Percentiles rank a stretch among this genome's conserved stretches.
These are phyloP conservation scores for Oreochromis niloticus DNA, from an alignment of 2,113 vertebrate species.

Conservation along the genomic window DNA sequence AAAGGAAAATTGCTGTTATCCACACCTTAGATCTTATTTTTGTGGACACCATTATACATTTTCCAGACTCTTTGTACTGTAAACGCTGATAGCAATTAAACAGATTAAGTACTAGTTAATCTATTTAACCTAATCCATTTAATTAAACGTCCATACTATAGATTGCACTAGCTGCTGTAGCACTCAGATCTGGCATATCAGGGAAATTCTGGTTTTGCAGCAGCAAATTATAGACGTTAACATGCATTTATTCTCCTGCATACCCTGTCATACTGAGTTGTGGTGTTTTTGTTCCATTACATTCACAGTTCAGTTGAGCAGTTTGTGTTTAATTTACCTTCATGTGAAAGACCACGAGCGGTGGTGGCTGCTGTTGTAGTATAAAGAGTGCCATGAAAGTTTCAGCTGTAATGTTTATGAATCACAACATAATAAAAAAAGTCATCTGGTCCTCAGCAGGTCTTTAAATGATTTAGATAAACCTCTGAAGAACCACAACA, in stretches of 20 bases:
- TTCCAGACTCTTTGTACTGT: not conserved
- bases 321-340: not conserved
- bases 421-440: not conserved
- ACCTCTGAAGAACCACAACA: not conserved
- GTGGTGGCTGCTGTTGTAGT: not conserved
- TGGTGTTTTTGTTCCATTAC: not conserved
- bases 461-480: not conserved
- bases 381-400: not conserved
- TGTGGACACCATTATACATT: not conserved
- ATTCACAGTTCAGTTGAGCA: not conserved
- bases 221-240: not conserved
- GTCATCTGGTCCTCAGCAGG: rapidly evolving
- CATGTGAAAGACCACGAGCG: not conserved
- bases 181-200: not conserved
- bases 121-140: not conserved
- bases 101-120: not conserved
- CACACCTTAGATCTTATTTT: not conserved
- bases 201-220: not conserved
- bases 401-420: not conserved
- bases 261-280: not conserved
- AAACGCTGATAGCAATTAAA: not conserved
- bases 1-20: not conserved
- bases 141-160: not conserved
- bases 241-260: not conserved
- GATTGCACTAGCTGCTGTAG: not conserved